Evolutionary conservation across 2,113 vertebrate genomes (phyloP).

Genomic region (Mus pahari): DNA sequence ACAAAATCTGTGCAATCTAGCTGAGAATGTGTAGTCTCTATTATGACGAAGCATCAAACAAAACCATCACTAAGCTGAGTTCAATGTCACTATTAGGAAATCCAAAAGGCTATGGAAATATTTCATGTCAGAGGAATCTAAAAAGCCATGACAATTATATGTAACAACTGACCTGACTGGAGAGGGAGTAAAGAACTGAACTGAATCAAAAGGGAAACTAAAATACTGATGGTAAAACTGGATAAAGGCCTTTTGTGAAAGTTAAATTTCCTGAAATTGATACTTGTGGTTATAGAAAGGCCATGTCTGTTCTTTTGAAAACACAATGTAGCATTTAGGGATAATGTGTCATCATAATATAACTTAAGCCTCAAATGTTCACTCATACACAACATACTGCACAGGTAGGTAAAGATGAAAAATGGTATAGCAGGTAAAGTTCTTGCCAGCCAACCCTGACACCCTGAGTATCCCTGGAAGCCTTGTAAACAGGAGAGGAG

Average conservation of each 20-base stretch:
- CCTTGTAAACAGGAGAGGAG: background rate
- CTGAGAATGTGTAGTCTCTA: background rate
- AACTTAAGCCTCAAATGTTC: conserved; percentile 52
- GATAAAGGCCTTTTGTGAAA: background rate
- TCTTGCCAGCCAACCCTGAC: background rate
- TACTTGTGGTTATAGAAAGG: background rate
- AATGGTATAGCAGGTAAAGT: background rate
- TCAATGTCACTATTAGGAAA: conserved; percentile 44
- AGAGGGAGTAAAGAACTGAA: conserved; percentile 6
- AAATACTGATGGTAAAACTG: background rate
- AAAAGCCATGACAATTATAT: conserved; percentile 40
- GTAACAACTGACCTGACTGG: background rate
- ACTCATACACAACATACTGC: background rate
- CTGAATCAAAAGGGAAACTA: conserved; percentile 29
- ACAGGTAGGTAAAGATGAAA: background rate
- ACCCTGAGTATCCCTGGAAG: background rate
- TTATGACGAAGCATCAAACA: conserved; percentile 30
- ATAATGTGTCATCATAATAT: background rate
- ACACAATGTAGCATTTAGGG: background rate
- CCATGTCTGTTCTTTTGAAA: background rate
- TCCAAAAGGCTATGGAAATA: conserved; percentile 8
- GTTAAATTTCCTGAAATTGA: conserved; percentile 33
- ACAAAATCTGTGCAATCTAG: background rate
- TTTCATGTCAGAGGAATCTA: conserved; percentile 15
- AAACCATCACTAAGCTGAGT: conserved; percentile 25